phyloP scores from a whole-genome alignment of 1,140 invertebrate genomes.

The Trinorchestia longiramus region DNA sequence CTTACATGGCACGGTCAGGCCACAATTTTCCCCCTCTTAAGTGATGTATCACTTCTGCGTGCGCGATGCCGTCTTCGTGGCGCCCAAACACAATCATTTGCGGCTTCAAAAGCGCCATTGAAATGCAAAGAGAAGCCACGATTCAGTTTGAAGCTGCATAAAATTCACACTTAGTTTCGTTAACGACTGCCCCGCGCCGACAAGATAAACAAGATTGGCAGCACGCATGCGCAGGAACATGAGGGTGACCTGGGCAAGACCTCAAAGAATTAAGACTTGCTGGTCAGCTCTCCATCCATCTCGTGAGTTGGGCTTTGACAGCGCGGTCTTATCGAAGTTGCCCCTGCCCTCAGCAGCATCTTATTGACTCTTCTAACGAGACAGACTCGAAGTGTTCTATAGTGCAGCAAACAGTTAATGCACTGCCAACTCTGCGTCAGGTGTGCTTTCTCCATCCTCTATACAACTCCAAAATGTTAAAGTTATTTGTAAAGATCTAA shows the following conservation, averaged over 20 bases:
- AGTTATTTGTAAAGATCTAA: background rate
- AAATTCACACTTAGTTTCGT: conserved; percentile 13
- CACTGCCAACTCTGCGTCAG: background rate
- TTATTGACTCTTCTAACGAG: conserved; percentile 8
- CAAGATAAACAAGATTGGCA: conserved; percentile 48
- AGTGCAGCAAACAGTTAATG: background rate
- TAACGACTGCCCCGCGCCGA: background rate
- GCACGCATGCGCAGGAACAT: conserved; percentile 4
- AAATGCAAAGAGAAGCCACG: conserved; percentile 55
- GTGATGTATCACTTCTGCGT: background rate
- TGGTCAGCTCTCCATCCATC: background rate
- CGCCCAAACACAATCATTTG: conserved; percentile 25
- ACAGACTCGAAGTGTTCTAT: background rate
- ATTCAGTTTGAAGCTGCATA: conserved; percentile 18
- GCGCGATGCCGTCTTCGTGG: background rate
- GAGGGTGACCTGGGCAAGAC: background rate
- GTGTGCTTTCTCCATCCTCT: background rate
- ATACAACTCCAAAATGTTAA: background rate
- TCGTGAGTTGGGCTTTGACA: background rate
- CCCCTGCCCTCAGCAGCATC: background rate
- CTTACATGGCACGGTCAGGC: background rate
- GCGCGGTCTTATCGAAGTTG: background rate
- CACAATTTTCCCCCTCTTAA: background rate
- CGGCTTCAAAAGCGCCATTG: conserved; percentile 6
- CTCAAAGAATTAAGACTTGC: conserved; percentile 22